Base-by-base conservation (phyloP, 2,888 invertebrate genomes). In the Drosophila birchii region DNA sequence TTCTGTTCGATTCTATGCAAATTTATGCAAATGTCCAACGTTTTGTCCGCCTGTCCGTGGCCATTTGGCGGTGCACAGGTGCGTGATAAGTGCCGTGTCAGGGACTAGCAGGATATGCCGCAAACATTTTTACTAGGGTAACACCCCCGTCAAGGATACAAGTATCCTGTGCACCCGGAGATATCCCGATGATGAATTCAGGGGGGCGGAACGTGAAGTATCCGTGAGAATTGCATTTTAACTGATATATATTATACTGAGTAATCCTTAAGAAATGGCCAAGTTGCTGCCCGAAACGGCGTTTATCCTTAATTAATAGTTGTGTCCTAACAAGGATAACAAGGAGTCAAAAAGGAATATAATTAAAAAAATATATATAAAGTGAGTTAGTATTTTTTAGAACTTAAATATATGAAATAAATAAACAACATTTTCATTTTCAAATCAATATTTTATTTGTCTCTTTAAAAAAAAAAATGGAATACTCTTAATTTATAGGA, bases 31-130 rank as follows among this genome's bases (percentile, higher is more conserved):
- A 82, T 82, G 67, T 43, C 32, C 54, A 73, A 44, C 79, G 71
- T 75, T 81, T 81, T 81, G 78, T 78, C 49, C 49, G 54, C 34
- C 51, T 34, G 53, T 44, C 32, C 23, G 47, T 47, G 63, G 57
- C 67, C 53, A 58, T 43, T 51, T 56, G 57, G 67, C 51, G 55
- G 53, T 47, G 75, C 86, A 83, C 82, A 83, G 82, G 82, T 83
- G 82, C 79, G 69, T 70, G 79, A 71, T 81, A 86, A 86, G 80
- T 70, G 83, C 57, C 82, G 75, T 80, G 75, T 80, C 75, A 83
- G 79, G 73, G 76, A 62, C 63, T 14, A 41, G 45, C 80, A 78
- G 75, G 63, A 80, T 75, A 78, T 78, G 75, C 85, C 54, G 57
- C 68, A 68, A 64, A 66, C 63, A 64, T 60, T 41, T 64, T 54